Percentiles rank a stretch among this genome's conserved stretches.
These are phyloP conservation scores for Phyto melanocephala DNA, from an alignment of 2,888 invertebrate genomes.

Conservation along the genomic window DNA sequence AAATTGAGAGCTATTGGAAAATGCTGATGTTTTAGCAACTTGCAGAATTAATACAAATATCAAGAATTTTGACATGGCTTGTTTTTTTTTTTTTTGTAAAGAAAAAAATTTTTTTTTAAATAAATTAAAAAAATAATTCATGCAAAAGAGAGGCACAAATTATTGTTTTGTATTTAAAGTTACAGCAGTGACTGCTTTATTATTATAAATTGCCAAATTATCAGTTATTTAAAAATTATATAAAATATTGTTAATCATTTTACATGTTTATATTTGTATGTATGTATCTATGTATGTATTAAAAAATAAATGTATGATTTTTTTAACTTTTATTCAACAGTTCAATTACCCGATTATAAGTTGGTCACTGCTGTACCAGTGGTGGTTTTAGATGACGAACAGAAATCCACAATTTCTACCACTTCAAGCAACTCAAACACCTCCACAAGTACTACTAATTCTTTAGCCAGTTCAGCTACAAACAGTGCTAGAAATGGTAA, in stretches of 20 bases:
- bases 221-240: not conserved
- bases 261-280: too few relatives aligned
- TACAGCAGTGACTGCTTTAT: conserved; percentile 28
- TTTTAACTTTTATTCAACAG: conserved; percentile 69
- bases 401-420: conserved; percentile 68
- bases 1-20: not conserved
- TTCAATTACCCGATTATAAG: conserved; percentile 82
- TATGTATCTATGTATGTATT: not conserved
- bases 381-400: conserved; percentile 86
- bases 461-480: conserved; percentile 53
- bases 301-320: not conserved
- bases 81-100: conserved; percentile 11
- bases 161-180: not conserved
- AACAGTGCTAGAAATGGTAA: conserved; percentile 63
- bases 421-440: conserved; percentile 37
- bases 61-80: conserved; percentile 43
- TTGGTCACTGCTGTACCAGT: conserved; percentile 88
- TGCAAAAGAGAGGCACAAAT: too few relatives aligned
- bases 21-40: not conserved
- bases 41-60: conserved; percentile 16
- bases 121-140: not conserved
- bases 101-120: not conserved
- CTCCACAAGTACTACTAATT: conserved; percentile 37
- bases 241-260: too few relatives aligned
- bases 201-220: not conserved